These are phyloP conservation scores for Apostichopus japonicus DNA, from an alignment of 35 echinoderm and acorn worm genomes.

Conservation along the genomic window DNA sequence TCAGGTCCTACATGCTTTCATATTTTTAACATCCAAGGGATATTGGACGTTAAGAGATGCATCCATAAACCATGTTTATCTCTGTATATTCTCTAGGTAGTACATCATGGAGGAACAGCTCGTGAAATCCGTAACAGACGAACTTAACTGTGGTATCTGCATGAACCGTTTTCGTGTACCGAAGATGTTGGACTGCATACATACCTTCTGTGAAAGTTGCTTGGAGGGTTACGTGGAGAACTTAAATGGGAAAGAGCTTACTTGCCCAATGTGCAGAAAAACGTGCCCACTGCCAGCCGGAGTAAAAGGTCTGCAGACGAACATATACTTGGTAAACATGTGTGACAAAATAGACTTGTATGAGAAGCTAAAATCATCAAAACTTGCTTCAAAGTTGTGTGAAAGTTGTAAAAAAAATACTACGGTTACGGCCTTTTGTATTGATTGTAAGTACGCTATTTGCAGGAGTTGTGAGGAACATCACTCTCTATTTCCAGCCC, in stretches of 20 bases:
- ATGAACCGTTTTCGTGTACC: conserved; percentile 41
- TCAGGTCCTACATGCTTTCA: too few species aligned
- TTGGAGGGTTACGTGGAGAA: too few species aligned
- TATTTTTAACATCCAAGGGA: too few species aligned
- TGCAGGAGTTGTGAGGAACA: not conserved
- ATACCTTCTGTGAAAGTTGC: too few species aligned
- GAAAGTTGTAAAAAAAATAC: not conserved
- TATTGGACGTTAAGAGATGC: too few species aligned
- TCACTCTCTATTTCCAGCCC: not conserved
- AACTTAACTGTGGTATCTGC: not conserved
- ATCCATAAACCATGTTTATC: too few species aligned
- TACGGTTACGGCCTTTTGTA: not conserved
- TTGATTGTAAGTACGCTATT: conserved; percentile 19
- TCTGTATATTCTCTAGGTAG: too few species aligned
- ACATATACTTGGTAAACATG: conserved; percentile 39
- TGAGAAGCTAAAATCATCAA: conserved; percentile 6
- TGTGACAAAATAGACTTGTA: conserved; percentile 8
- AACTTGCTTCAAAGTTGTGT: not conserved
- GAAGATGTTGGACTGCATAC: too few species aligned
- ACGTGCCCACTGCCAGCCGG: not conserved
- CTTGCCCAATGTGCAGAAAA: conserved; percentile 5
- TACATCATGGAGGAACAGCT: too few species aligned
- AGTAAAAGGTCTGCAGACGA: conserved; percentile 14
- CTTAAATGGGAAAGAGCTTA: not conserved
- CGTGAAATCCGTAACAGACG: too few species aligned